These are phyloP conservation scores for Acipenser transmontanus DNA, from an alignment of 2,797 vertebrate species.

Conservation along the genomic window DNA sequence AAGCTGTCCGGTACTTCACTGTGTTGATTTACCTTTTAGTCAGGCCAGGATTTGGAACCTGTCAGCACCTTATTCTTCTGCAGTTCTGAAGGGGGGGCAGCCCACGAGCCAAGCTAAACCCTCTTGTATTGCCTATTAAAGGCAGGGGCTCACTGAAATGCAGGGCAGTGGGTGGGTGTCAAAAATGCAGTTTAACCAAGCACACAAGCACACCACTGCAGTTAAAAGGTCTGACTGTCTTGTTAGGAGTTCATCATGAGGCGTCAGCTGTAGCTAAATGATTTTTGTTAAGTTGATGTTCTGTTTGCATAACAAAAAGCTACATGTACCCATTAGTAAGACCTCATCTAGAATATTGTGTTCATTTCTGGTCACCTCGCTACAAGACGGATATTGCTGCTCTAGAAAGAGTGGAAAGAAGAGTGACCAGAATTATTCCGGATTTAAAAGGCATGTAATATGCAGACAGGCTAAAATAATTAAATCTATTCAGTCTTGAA, in stretches of 20 bases:
- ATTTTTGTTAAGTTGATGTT: too few species aligned
- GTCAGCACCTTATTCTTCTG: slow-evolving; percentile 39
- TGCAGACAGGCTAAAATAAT: too few species aligned
- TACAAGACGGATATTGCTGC: too few species aligned
- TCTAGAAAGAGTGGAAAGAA: too few species aligned
- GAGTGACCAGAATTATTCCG: too few species aligned
- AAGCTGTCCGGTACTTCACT: slow-evolving; percentile 33
- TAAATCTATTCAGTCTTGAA: too few species aligned
- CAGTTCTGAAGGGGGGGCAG: slow-evolving; percentile 21
- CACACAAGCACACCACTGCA: not conserved
- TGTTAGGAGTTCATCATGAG: slow-evolving; percentile 16
- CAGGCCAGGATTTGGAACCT: slow-evolving; percentile 31
- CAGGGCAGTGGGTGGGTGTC: slow-evolving; percentile 3
- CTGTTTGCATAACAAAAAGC: too few species aligned
- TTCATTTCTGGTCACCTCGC: too few species aligned
- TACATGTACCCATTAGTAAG: too few species aligned
- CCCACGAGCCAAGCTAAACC: slow-evolving; percentile 16
- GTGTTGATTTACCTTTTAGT: slow-evolving; percentile 30
- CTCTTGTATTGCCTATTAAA: slow-evolving; percentile 43
- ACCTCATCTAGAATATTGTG: too few species aligned
- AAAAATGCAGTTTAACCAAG: slow-evolving; percentile 22
- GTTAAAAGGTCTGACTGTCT: not conserved
- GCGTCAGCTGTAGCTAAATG: too few species aligned
- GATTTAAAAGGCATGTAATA: too few species aligned
- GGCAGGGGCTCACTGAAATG: slow-evolving; percentile 29